phyloP scores from a whole-genome alignment of 1,140 invertebrate species.

The Drosophila sulfurigaster region DNA sequence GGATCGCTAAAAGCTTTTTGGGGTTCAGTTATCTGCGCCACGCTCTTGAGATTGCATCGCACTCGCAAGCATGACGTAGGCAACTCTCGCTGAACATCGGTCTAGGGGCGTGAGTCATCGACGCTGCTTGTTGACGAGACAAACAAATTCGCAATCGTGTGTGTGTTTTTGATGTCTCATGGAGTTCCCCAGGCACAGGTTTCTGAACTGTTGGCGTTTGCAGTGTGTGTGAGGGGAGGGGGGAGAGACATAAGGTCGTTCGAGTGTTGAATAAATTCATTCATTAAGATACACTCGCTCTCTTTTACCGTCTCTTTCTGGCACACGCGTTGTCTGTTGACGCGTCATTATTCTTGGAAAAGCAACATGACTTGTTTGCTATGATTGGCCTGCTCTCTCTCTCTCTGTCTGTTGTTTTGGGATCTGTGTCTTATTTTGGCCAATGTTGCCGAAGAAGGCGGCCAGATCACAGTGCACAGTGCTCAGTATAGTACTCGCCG shows the following conservation, averaged over 20 bases:
- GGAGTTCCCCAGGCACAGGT: slow-evolving; percentile 73
- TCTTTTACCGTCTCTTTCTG: neutral
- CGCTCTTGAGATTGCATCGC: slow-evolving; percentile 11
- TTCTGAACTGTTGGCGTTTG: slow-evolving; percentile 14
- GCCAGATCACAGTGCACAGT: neutral
- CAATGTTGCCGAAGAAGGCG: slow-evolving; percentile 5
- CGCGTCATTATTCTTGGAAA: slow-evolving; percentile 77
- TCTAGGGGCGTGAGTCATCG: slow-evolving; percentile 49
- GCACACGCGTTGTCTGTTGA: slow-evolving; percentile 29
- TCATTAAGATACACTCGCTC: slow-evolving; percentile 58
- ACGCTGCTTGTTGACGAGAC: slow-evolving; percentile 3
- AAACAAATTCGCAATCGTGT: slow-evolving; percentile 23
- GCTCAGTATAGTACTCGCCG: neutral
- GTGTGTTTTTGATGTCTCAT: slow-evolving; percentile 11
- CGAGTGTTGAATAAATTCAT: slow-evolving; percentile 63
- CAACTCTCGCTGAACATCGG: slow-evolving; percentile 19
- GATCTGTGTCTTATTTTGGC: slow-evolving; percentile 35
- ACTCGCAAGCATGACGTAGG: slow-evolving; percentile 63
- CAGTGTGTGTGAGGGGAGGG: neutral
- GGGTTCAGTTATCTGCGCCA: slow-evolving; percentile 17
- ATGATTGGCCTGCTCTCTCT: slow-evolving; percentile 2
- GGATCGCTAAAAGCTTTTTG: slow-evolving; percentile 43
- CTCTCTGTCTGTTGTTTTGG: too few species aligned
- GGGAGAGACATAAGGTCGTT: slow-evolving; percentile 62
- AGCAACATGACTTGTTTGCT: slow-evolving; percentile 60